Conservation (phyloP, 1,140 invertebrate species). For the Coelopa frigida region DNA sequence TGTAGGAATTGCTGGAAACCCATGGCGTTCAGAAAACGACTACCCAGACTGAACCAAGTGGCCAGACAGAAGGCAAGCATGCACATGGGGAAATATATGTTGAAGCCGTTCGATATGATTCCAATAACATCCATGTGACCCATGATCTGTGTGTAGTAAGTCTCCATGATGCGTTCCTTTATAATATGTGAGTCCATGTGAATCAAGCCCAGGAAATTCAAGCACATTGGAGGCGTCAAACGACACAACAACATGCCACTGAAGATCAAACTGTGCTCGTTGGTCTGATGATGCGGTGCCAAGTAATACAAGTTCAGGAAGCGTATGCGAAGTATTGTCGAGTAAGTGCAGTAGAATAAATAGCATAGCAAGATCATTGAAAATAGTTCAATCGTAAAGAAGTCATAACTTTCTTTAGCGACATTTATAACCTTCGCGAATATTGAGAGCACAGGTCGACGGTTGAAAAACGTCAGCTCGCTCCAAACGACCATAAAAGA, state of each 20-base stretch:
- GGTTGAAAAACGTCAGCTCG: constrained; percentile 95
- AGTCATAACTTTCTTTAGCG: constrained; percentile 78
- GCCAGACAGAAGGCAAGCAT: constrained; percentile 88
- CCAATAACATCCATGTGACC: constrained; percentile 98
- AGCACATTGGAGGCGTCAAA: constrained; percentile 94
- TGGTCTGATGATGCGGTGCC: constrained; percentile 94
- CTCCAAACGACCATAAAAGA: constrained; percentile 95
- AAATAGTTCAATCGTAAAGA: constrained; percentile 87
- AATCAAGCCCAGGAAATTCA: constrained; percentile 95
- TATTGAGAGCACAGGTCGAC: constrained; percentile 82
- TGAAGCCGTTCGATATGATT: constrained; percentile 96
- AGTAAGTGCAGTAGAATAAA: constrained; percentile 95
- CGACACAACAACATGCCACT: constrained; percentile 96
- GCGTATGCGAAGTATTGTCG: constrained; percentile 92
- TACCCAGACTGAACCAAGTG: constrained; percentile 93
- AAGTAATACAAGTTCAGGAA: constrained; percentile 96
- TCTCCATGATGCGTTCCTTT: constrained; percentile 51
- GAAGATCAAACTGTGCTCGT: constrained; percentile 98
- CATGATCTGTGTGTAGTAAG: constrained; percentile 76
- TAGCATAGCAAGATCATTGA: constrained; percentile 89
- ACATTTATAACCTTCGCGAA: constrained; percentile 88
- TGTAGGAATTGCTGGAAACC: constrained; percentile 95
- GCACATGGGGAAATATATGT: constrained; percentile 97
- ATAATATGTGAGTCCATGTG: constrained; percentile 98
- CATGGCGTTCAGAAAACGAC: constrained; percentile 75